Evolutionary conservation across 2,888 invertebrate species (phyloP), one percentile per base, ranked within the genome.

Genomic region (Drosophila pseudotalamancana): DNA sequence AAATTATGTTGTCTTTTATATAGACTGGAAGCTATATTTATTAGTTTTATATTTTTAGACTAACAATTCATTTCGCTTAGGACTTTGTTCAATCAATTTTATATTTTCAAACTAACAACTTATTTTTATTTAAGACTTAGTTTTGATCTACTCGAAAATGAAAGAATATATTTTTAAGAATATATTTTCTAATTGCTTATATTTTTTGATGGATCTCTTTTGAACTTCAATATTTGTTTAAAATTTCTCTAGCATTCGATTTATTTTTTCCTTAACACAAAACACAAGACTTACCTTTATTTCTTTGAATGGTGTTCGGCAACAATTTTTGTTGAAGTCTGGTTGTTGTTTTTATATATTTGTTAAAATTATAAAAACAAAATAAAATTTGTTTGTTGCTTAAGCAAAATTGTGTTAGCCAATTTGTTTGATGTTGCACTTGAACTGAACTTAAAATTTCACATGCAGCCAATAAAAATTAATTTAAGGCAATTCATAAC

Each of bases 401-500:
- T 43, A 35, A 16, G 19, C 16, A 6, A 11, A 21, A 31, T 50
- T 39, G 29, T 64, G 23, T 31, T 14, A 6, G n/a, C 12, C 49
- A 37, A 37, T 54, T 61, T 43, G 34, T 12, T 45, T 29, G 45
- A 51, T 5, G 6, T 35, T 75, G 60, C 87, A 81, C 85, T 55
- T 39, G 23, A 27, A 39, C 27, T 16, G 23, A 69, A 56, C 55
- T 53, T 1, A 62, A 75, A 71, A 51, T 55, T 59, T 63, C 64
- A 76, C 77, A 76, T 71, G 72, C 77, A 72, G 60, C 60, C 34
- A 71, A 71, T 60, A 46, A 50, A 54, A 63, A 27, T 29, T 1
- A 1, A 43, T 29, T 74, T 49, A 49, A 76, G 72, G 81, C 68
- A 87, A 87, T 87, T 78, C 45, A 57, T 59, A 56, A 59, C 43